Percentiles rank a stretch among this genome's conserved stretches.
These are phyloP conservation scores for Atherix ibis DNA, from an alignment of 2,888 invertebrate species.

Conservation along the genomic window DNA sequence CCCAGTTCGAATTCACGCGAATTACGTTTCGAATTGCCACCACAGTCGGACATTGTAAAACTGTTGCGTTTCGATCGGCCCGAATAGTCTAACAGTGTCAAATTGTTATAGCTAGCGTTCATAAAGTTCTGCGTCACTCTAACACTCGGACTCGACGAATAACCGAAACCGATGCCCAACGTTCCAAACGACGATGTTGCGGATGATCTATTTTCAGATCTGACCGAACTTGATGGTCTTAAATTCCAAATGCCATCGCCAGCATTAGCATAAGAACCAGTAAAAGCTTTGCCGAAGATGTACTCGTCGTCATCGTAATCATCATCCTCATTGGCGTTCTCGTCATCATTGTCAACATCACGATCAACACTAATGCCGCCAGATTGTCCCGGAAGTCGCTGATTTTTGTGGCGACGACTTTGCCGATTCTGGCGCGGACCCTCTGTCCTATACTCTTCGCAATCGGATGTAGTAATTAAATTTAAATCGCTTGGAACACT, in stretches of 20 bases:
- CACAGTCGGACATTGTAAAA: constrained; percentile 12
- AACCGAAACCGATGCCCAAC: not conserved
- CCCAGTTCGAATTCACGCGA: constrained; percentile 22
- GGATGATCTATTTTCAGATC: constrained; percentile 19
- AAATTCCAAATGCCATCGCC: constrained; percentile 9
- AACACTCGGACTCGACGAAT: not conserved
- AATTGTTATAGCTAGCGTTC: constrained; percentile 46
- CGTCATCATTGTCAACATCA: not conserved
- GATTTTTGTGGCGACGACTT: no score
- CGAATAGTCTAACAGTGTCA: constrained; percentile 41
- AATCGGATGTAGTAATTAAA: constrained; percentile 34
- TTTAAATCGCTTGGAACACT: constrained; percentile 53
- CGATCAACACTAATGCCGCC: no score
- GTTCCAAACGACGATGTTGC: not conserved
- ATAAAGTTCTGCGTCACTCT: constrained; percentile 22
- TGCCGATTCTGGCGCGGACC: no score
- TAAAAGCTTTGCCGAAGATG: constrained; percentile 6
- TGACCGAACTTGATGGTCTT: constrained; percentile 20
- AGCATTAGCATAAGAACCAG: constrained; percentile 1
- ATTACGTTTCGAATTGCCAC: constrained; percentile 10
- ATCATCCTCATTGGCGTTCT: no score
- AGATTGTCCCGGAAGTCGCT: not conserved
- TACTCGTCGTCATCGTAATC: constrained; percentile 11
- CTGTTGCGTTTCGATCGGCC: constrained; percentile 22
- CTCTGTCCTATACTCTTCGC: constrained; percentile 8